Percentiles rank a stretch among this genome's conserved stretches.
phyloP scores from a whole-genome alignment of 2,113 vertebrate species.

The Tychaedon coryphoeus region DNA sequence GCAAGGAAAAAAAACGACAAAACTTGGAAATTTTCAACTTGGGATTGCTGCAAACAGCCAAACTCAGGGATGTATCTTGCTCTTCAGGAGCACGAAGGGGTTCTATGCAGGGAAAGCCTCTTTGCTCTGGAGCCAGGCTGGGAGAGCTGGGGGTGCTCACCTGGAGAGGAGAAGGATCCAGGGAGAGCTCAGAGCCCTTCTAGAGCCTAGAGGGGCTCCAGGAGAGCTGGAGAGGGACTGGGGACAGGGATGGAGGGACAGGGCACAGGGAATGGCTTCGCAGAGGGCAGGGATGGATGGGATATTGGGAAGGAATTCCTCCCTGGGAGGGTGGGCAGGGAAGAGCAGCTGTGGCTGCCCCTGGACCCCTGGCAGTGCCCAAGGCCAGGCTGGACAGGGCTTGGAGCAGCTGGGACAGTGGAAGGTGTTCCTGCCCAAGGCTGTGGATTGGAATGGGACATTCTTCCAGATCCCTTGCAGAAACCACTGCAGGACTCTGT shows the following conservation, averaged over 20 bases:
- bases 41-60: background rate
- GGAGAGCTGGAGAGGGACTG: background rate
- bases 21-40: background rate
- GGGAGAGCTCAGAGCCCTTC: background rate
- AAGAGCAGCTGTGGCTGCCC: background rate
- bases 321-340: accelerated
- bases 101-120: accelerated
- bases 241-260: background rate
- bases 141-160: background rate
- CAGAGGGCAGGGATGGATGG: accelerated
- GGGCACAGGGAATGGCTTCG: background rate
- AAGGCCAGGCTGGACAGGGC: background rate
- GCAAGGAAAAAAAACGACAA: background rate
- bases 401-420: background rate
- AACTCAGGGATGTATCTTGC: accelerated
- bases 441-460: background rate
- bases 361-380: background rate
- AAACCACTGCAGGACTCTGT: background rate
- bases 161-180: background rate
- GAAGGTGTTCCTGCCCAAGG: background rate
- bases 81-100: accelerated
- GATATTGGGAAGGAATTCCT: background rate
- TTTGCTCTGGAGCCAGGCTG: background rate
- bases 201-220: background rate
- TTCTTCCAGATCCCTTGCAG: background rate